Evolutionary conservation across 2,888 invertebrate species (phyloP).

Genomic region (Harmothoe impar): DNA sequence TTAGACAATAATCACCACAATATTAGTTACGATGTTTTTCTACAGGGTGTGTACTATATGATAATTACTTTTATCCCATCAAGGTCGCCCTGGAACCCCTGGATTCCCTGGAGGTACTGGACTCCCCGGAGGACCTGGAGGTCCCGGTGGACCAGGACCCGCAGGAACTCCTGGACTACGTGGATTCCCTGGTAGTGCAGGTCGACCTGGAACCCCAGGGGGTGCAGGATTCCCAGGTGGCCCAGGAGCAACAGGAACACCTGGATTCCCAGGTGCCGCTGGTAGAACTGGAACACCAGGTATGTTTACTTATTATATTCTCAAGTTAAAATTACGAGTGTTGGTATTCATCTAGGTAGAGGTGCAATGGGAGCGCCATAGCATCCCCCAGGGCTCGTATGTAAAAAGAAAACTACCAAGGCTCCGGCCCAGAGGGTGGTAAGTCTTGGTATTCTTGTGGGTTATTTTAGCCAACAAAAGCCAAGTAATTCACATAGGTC

Average conservation of each 20-base stretch:
- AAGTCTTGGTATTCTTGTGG: too few species aligned
- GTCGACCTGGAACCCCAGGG: conserved; percentile 41
- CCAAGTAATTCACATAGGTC: too few species aligned
- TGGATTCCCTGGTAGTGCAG: conserved; percentile 41
- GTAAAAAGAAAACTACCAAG: too few species aligned
- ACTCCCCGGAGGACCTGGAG: conserved; percentile 30
- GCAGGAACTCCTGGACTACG: neutral
- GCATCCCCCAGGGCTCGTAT: too few species aligned
- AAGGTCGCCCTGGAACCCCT: conserved; percentile 50
- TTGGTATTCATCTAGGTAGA: too few species aligned
- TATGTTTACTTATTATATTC: neutral
- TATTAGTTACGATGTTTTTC: too few species aligned
- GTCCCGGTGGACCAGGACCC: conserved; percentile 14
- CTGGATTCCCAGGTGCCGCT: conserved; percentile 46
- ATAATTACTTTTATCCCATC: neutral
- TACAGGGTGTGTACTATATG: too few species aligned
- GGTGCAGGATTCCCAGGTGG: conserved; percentile 42
- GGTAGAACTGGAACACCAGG: conserved; percentile 53
- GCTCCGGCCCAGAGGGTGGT: too few species aligned
- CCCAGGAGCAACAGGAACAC: conserved; percentile 41
- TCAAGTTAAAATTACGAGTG: too few species aligned
- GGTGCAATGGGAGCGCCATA: too few species aligned
- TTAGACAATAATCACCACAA: too few species aligned
- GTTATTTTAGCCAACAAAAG: too few species aligned
- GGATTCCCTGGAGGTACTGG: conserved; percentile 47